Evolutionary conservation across 2,113 vertebrate species (phyloP).

Genomic region (Leucoraja erinaceus): DNA sequence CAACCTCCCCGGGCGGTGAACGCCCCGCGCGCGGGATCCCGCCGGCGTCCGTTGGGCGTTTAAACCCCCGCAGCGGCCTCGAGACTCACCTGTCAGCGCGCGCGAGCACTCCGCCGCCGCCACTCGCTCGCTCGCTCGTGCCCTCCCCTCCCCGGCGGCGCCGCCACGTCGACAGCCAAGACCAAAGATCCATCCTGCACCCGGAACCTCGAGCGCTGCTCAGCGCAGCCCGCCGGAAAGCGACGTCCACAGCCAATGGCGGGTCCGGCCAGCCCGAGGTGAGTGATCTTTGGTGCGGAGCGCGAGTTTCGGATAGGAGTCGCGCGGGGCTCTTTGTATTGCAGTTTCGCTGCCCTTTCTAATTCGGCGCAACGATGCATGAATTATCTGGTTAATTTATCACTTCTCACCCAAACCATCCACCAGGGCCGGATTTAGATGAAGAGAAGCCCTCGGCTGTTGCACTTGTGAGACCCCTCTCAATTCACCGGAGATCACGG

Average conservation of each 20-base stretch:
- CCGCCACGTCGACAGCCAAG: constrained; percentile 65
- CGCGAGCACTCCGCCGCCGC: background rate
- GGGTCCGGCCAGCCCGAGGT: background rate
- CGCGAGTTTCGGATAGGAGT: background rate
- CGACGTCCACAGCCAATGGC: too few species aligned
- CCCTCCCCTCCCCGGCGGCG: constrained; percentile 47
- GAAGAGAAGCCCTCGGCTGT: too few species aligned
- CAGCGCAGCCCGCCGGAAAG: constrained; percentile 27
- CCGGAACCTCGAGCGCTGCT: constrained; percentile 39
- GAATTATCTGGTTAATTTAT: too few species aligned
- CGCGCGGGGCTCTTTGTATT: too few species aligned
- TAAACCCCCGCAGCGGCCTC: background rate
- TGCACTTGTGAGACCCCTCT: too few species aligned
- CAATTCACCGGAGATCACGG: too few species aligned
- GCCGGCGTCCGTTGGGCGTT: background rate
- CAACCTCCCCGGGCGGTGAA: background rate
- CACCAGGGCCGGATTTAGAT: too few species aligned
- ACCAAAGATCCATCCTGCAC: constrained; percentile 38
- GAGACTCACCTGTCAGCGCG: constrained; percentile 14
- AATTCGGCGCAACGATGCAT: too few species aligned
- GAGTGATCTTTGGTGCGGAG: background rate
- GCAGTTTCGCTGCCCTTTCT: too few species aligned
- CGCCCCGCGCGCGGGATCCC: background rate
- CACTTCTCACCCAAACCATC: too few species aligned
- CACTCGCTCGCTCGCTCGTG: background rate